Evolutionary conservation across 2,113 vertebrate species (phyloP).

Genomic region (Aleadryas rufinucha): DNA sequence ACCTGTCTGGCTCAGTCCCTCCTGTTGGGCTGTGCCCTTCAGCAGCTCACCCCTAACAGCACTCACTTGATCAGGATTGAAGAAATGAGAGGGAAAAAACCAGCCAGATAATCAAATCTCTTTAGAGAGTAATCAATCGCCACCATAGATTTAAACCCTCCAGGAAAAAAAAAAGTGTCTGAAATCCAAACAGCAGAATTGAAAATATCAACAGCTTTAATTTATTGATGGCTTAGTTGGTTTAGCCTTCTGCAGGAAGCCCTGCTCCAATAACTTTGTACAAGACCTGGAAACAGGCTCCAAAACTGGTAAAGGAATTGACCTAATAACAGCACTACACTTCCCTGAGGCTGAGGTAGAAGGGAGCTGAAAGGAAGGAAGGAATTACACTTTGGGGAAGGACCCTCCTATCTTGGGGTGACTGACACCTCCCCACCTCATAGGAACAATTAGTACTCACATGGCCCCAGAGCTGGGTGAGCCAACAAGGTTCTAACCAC

Average conservation of each 20-base stretch:
- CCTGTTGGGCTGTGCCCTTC: neutral
- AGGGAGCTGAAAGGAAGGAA: neutral
- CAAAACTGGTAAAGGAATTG: neutral
- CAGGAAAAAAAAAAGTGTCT: neutral
- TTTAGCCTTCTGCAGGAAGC: neutral
- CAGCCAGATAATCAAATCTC: neutral
- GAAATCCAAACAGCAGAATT: neutral
- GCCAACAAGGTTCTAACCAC: neutral
- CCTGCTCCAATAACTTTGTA: neutral
- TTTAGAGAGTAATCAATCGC: neutral
- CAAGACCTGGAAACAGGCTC: neutral
- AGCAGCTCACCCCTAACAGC: neutral
- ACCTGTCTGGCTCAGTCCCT: neutral
- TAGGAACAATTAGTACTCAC: rapidly evolving
- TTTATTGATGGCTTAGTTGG: neutral
- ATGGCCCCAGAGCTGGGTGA: neutral
- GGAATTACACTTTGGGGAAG: neutral
- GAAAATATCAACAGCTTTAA: neutral
- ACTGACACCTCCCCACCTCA: neutral
- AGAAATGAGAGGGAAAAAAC: neutral
- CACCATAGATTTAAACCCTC: neutral
- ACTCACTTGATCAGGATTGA: neutral
- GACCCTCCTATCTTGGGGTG: neutral
- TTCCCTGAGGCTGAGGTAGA: neutral
- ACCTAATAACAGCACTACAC: neutral